phyloP scores from a whole-genome alignment of 2,113 vertebrate genomes.

The Synodontis membranacea region DNA sequence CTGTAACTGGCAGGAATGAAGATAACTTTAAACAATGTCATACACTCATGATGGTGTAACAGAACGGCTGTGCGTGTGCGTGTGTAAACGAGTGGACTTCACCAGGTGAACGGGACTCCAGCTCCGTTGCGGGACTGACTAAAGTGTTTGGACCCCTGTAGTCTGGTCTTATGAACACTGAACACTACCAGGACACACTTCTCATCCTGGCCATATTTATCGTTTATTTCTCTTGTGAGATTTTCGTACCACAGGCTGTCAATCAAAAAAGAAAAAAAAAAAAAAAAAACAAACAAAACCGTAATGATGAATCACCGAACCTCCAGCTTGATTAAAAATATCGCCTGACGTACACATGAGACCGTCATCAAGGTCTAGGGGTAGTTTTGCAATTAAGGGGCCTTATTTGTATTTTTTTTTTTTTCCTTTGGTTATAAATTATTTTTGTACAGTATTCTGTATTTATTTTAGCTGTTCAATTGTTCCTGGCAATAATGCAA shows the following conservation, averaged over 20 bases:
- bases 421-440: conserved; percentile 70
- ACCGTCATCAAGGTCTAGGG: conserved; percentile 46
- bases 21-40: conserved; percentile 55
- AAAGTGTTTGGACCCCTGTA: conserved; percentile 6
- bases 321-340: not conserved
- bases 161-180: conserved; percentile 26
- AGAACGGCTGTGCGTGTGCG: conserved; percentile 63
- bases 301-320: not conserved
- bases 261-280: not conserved
- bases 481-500: conserved; percentile 81
- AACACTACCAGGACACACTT: conserved; percentile 35
- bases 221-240: not conserved
- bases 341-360: conserved; percentile 52
- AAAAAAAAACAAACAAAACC: not conserved
- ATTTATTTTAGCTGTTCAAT: conserved; percentile 80
- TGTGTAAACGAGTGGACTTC: conserved; percentile 78
- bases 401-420: conserved; percentile 69
- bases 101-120: conserved; percentile 70
- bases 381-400: conserved; percentile 62
- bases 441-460: conserved; percentile 78
- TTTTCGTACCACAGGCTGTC: not conserved
- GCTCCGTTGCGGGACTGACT: not conserved
- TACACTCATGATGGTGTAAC: conserved; percentile 51
- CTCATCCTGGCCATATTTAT: not conserved
- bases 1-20: conserved; percentile 14